Evolutionary conservation across 2,888 invertebrate species (phyloP).

Genomic region (Drosophila hamatofila): DNA sequence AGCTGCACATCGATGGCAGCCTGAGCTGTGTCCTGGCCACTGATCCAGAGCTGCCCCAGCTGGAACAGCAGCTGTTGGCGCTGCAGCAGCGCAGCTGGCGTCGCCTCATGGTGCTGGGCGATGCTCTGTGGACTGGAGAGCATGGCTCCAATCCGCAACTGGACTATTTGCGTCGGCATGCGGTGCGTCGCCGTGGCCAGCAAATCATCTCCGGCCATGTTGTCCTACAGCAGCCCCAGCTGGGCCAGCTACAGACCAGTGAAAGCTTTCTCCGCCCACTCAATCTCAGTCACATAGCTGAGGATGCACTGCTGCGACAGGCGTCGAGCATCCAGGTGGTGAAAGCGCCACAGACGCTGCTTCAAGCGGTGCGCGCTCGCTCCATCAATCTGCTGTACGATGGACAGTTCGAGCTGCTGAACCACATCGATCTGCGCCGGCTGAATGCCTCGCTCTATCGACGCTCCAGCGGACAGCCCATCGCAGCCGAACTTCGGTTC

Average conservation of each 20-base stretch:
- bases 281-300: slow-evolving; percentile 70
- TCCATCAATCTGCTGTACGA: slow-evolving; percentile 36
- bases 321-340: slow-evolving; percentile 57
- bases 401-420: slow-evolving; percentile 50
- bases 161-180: slow-evolving; percentile 74
- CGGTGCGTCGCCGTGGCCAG: slow-evolving; percentile 68
- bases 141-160: slow-evolving; percentile 27
- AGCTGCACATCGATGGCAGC: slow-evolving; percentile 64
- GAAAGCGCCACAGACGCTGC: slow-evolving; percentile 53
- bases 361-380: slow-evolving; percentile 34
- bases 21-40: slow-evolving; percentile 48
- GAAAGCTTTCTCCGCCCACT: slow-evolving; percentile 57
- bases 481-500: slow-evolving; percentile 70
- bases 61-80: slow-evolving; percentile 35
- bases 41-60: slow-evolving; percentile 33
- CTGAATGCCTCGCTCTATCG: slow-evolving; percentile 82
- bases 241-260: slow-evolving; percentile 61
- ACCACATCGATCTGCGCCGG: slow-evolving; percentile 71
- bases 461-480: slow-evolving; percentile 55
- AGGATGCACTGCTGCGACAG: slow-evolving; percentile 71
- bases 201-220: slow-evolving; percentile 81
- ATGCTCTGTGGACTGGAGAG: slow-evolving; percentile 63
- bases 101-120: slow-evolving; percentile 70
- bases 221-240: slow-evolving; percentile 53
- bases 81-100: slow-evolving; percentile 62